Evolutionary conservation across 2,797 vertebrate genomes (phyloP).

Genomic region (Pygocentrus nattereri): DNA sequence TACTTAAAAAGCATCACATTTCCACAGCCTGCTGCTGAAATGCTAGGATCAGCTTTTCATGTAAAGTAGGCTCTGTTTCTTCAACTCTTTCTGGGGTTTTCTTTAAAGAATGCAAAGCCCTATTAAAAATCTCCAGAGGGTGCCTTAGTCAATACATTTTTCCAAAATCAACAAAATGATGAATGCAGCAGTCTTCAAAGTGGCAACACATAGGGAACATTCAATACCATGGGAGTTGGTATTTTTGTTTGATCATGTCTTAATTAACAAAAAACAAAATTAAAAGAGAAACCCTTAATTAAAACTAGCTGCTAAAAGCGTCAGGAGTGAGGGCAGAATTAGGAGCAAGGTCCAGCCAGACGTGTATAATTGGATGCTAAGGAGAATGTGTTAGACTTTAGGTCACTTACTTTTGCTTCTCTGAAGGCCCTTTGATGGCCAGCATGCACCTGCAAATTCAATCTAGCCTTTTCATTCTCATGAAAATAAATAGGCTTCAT

Average conservation of each 20-base stretch:
- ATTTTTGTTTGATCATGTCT: conserved; percentile 53
- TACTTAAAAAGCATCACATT: not conserved
- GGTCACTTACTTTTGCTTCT: conserved; percentile 16
- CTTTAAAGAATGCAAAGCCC: conserved; percentile 23
- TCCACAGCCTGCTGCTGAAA: not conserved
- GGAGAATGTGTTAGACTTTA: conserved; percentile 2
- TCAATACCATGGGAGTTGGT: conserved; percentile 21
- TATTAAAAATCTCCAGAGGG: conserved; percentile 27
- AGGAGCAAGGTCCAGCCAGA: conserved; percentile 30
- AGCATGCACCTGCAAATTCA: conserved; percentile 12
- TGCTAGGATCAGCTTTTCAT: not conserved
- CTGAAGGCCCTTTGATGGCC: conserved; percentile 7
- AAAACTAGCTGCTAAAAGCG: conserved; percentile 29
- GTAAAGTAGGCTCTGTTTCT: conserved; percentile 1
- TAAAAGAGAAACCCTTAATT: conserved; percentile 41
- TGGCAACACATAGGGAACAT: conserved; percentile 26
- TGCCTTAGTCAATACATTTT: conserved; percentile 50
- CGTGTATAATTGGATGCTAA: conserved; percentile 22
- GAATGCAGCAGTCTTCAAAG: conserved; percentile 50
- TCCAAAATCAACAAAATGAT: conserved; percentile 49
- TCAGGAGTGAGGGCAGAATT: not conserved
- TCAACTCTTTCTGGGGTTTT: not conserved
- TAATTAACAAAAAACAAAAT: conserved; percentile 34
- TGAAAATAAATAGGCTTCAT: conserved; percentile 8
- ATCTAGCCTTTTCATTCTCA: not conserved